Percentiles rank a stretch among this genome's conserved stretches.
phyloP scores from a whole-genome alignment of 2,113 vertebrate species.

The Zosterops borbonicus region DNA sequence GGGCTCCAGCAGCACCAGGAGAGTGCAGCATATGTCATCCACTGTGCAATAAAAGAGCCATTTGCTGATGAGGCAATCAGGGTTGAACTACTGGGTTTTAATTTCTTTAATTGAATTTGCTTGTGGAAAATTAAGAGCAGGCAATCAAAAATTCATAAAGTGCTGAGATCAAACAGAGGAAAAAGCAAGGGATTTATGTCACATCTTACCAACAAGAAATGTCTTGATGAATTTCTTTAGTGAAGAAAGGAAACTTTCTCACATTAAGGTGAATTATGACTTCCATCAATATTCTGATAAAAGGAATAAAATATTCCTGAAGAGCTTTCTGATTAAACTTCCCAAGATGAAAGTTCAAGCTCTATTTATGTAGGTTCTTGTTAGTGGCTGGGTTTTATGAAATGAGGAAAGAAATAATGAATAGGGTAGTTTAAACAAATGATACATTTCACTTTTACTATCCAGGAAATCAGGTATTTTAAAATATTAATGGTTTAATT shows the following conservation, averaged over 20 bases:
- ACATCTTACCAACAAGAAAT: neutral
- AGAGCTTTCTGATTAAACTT: slow-evolving; percentile 43
- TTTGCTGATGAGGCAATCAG: slow-evolving; percentile 22
- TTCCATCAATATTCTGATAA: slow-evolving; percentile 45
- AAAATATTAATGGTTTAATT: slow-evolving; percentile 58
- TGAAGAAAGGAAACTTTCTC: slow-evolving; percentile 24
- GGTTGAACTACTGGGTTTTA: neutral
- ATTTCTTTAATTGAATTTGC: slow-evolving; percentile 55
- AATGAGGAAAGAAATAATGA: slow-evolving; percentile 1
- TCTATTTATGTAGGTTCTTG: slow-evolving; percentile 29
- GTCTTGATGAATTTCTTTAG: slow-evolving; percentile 9
- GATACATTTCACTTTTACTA: slow-evolving; percentile 41
- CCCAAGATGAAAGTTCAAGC: slow-evolving; percentile 1
- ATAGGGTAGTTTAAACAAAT: slow-evolving; percentile 34
- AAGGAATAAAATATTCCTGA: slow-evolving; percentile 39
- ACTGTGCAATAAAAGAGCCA: neutral
- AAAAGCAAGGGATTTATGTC: slow-evolving; percentile 33
- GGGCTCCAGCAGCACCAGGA: neutral
- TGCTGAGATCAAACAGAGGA: slow-evolving; percentile 30
- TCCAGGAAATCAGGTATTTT: slow-evolving; percentile 35
- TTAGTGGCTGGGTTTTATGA: neutral
- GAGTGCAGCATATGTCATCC: neutral
- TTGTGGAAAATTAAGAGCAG: slow-evolving; percentile 18
- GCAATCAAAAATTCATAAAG: slow-evolving; percentile 47
- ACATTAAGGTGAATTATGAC: slow-evolving; percentile 38